Conservation (phyloP, 1,140 invertebrate genomes). For the Chymomyza costata region DNA sequence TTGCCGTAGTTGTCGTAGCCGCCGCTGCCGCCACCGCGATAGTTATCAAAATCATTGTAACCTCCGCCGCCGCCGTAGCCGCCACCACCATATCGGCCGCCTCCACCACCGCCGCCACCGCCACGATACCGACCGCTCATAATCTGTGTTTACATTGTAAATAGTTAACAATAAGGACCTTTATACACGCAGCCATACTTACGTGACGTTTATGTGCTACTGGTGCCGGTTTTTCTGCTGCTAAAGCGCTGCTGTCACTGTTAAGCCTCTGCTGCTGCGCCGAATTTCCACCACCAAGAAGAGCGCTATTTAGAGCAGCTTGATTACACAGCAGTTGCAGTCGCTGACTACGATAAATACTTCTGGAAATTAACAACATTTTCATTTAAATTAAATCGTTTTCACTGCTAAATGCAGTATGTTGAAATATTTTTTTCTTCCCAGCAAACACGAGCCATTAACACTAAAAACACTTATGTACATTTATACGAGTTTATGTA, state of each 20-base stretch:
- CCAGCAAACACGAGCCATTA: conserved; percentile 51
- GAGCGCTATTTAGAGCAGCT: conserved; percentile 11
- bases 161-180: conserved; percentile 1
- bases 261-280: conserved; percentile 10
- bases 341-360: conserved; percentile 53
- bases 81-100: conserved; percentile 27
- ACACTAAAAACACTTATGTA: conserved; percentile 1
- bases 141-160: conserved; percentile 32
- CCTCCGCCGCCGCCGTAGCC: conserved; percentile 40
- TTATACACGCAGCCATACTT: conserved; percentile 40
- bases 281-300: conserved; percentile 9
- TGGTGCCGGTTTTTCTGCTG: conserved; percentile 28
- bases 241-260: conserved; percentile 11
- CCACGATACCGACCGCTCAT: conserved; percentile 68
- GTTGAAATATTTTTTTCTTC: conserved; percentile 29
- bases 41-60: conserved; percentile 59
- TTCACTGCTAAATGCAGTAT: conserved; percentile 20
- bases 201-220: conserved; percentile 52
- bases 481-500: conserved; percentile 11
- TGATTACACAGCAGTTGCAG: conserved; percentile 36
- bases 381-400: conserved; percentile 20
- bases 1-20: conserved; percentile 57
- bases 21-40: conserved; percentile 41
- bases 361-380: conserved; percentile 64
- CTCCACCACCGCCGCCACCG: conserved; percentile 40